phyloP scores from a whole-genome alignment of 2,113 vertebrate genomes.

The Salvelinus alpinus region DNA sequence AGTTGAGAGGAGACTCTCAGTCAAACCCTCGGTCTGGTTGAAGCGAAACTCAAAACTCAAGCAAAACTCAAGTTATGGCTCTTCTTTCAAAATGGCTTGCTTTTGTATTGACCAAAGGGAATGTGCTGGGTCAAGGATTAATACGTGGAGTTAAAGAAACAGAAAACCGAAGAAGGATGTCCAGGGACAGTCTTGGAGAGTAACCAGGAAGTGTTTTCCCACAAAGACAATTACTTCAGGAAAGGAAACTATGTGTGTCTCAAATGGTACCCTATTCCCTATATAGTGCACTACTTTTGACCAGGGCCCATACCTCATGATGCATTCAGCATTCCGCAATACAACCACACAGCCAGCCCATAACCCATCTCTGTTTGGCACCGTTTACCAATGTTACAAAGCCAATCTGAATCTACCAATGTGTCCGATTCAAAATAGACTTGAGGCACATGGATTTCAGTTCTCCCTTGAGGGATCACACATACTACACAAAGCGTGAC shows the following conservation, averaged over 20 bases:
- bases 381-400: constrained; percentile 41
- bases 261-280: too few relatives aligned
- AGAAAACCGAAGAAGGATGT: constrained; percentile 47
- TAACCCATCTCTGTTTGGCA: constrained; percentile 55
- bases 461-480: neutral
- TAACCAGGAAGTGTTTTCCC: constrained; percentile 73
- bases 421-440: constrained; percentile 6
- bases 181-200: constrained; percentile 60
- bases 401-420: too few relatives aligned
- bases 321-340: constrained; percentile 45
- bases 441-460: too few relatives aligned
- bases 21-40: constrained; percentile 15
- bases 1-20: neutral
- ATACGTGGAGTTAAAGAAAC: constrained; percentile 25
- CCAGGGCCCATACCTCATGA: constrained; percentile 15
- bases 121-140: constrained; percentile 24
- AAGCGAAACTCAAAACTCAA: constrained; percentile 3
- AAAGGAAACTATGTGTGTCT: neutral
- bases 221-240: constrained; percentile 60
- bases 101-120: constrained; percentile 17
- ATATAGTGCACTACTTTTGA: too few relatives aligned
- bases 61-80: constrained; percentile 7
- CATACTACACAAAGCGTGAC: neutral
- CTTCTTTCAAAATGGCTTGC: constrained; percentile 10
- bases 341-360: constrained; percentile 35